Evolutionary conservation across 2,888 invertebrate species (phyloP).

Genomic region (Rhagophthalmus giganteus): DNA sequence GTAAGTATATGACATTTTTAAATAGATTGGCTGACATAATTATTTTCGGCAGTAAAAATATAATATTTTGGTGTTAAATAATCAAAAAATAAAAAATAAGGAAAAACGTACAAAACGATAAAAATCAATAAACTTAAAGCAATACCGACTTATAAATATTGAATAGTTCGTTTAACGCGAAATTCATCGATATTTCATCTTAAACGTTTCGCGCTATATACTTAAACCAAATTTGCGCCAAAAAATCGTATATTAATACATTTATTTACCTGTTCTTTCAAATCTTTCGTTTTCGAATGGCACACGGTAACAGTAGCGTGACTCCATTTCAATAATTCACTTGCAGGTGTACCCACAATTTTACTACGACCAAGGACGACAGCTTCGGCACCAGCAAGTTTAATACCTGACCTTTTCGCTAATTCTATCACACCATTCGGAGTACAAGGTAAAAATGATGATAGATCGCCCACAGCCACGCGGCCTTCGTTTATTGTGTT

Average conservation of each 20-base stretch:
- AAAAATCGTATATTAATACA: neutral
- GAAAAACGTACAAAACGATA: too few relatives aligned
- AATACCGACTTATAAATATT: too few relatives aligned
- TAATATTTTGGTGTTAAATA: too few relatives aligned
- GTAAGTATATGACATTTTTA: too few relatives aligned
- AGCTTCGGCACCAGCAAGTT: slow-evolving; percentile 80
- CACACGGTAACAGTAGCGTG: slow-evolving; percentile 97
- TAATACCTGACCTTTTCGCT: slow-evolving; percentile 76
- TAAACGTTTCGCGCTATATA: neutral
- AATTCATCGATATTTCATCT: neutral
- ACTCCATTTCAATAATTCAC: slow-evolving; percentile 94
- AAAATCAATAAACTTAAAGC: too few relatives aligned
- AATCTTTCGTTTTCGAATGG: slow-evolving; percentile 89
- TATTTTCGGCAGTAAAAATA: too few relatives aligned
- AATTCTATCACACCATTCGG: slow-evolving; percentile 94
- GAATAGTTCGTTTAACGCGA: too few relatives aligned
- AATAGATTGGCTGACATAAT: too few relatives aligned
- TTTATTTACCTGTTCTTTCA: slow-evolving; percentile 68
- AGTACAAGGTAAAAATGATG: slow-evolving; percentile 93
- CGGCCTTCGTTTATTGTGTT: slow-evolving; percentile 94
- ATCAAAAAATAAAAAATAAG: too few relatives aligned
- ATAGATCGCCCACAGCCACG: slow-evolving; percentile 84
- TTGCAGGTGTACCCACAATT: slow-evolving; percentile 95
- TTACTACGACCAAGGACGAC: slow-evolving; percentile 97
- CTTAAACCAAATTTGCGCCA: neutral